Evolutionary conservation across 1,140 invertebrate genomes (phyloP).

Genomic region (Lepidurus arcticus): DNA sequence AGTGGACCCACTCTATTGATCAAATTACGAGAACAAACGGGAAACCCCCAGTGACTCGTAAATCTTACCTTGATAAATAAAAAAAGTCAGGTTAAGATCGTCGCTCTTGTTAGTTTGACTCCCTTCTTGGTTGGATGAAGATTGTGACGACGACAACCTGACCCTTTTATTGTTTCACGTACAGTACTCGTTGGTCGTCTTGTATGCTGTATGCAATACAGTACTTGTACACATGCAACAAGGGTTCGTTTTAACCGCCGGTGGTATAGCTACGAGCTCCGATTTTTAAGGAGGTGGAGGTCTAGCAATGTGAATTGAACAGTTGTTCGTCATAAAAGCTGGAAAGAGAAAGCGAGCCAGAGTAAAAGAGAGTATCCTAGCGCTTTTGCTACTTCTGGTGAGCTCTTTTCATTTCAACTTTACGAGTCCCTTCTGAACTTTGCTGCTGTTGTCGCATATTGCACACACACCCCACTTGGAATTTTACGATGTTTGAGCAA

Average conservation of each 20-base stretch:
- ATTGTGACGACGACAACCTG: not conserved
- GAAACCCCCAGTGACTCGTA: not conserved
- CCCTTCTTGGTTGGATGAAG: not conserved
- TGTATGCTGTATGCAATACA: not conserved
- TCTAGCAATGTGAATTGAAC: not conserved
- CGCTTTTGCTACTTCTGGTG: not conserved
- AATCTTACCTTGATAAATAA: not conserved
- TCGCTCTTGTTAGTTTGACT: not conserved
- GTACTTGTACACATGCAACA: not conserved
- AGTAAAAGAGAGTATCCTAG: not conserved
- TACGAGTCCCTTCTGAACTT: not conserved
- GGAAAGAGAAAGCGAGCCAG: not conserved
- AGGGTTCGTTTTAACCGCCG: not conserved
- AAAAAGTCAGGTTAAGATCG: not conserved
- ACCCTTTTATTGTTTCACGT: slow-evolving; percentile 15
- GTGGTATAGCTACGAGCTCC: not conserved
- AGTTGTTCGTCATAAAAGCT: slow-evolving; percentile 22
- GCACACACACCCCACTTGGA: slow-evolving; percentile 11
- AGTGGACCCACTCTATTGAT: not conserved
- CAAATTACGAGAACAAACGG: slow-evolving; percentile 11
- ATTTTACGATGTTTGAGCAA: slow-evolving; percentile 19
- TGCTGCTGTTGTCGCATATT: slow-evolving; percentile 5
- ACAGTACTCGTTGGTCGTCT: not conserved
- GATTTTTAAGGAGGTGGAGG: not conserved
- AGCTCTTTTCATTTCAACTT: not conserved